Base-by-base conservation (phyloP, 2,113 vertebrate genomes). In the Ailurus styani region DNA sequence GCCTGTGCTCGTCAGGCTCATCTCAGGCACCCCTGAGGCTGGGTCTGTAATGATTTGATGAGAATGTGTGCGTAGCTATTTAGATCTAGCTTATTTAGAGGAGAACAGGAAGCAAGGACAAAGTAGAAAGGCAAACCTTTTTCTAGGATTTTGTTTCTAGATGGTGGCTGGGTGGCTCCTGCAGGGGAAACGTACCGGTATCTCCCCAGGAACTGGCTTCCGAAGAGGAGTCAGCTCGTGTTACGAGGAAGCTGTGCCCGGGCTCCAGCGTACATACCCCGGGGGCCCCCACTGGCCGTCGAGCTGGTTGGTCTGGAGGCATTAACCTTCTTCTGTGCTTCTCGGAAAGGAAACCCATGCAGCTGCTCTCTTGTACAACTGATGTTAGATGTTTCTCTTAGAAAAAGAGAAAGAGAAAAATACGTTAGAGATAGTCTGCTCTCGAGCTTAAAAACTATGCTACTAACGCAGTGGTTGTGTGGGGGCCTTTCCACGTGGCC, bases 1-100 rank as follows among this genome's bases (percentile, higher is more conserved):
- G 8, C 47, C 0, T 0, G 3, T 9, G 15, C 60, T 25, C 10
- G 0, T 7, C 40, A 27, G 79, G 13, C 25, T 21, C 9, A 0
- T n/a, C 37, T 7, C 23, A 5, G 45, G 25, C 8, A 0, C 7
- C 1, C 15, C 8, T 11, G 13, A 37, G 66, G 62, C 47, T 6
- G 5, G 29, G 27, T 29, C 50, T 6, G 27, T 25, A 8, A 2
- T 23, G 27, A 4, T 2, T 7, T 9, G 47, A 2, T 25, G 52
- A n/a, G 54, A 64, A 70, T 0, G 10, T 7, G 0, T 1, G 2
- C 31, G 15, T 81, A 13, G 52, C 54, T 29, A 1, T 25, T 77
- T 29, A 55, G 86, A 29, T 2, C 3, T 0, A 10, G 7, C 50
- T n/a, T 29, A 2, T 55, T 27, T 18, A 34, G 25, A 45, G 15